Conservation (phyloP, 2,888 invertebrate species). For the Schizaphis graminum region DNA sequence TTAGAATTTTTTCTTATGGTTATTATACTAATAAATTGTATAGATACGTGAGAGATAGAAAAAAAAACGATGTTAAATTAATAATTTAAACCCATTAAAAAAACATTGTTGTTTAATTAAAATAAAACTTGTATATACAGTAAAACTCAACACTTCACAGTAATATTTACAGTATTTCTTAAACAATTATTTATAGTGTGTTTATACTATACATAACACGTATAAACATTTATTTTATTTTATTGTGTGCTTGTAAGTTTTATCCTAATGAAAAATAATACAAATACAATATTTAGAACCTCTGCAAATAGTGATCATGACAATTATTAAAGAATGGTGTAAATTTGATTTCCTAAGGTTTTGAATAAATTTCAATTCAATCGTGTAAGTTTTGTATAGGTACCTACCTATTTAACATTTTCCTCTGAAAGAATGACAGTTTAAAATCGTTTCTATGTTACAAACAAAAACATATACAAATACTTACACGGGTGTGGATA, state of each 20-base stretch:
- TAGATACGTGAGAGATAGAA: not conserved
- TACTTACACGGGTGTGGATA: not conserved
- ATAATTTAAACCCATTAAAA: not conserved
- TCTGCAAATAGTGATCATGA: not conserved
- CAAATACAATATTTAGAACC: not conserved
- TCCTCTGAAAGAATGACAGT: not conserved
- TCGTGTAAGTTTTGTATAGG: not conserved
- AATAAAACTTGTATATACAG: not conserved
- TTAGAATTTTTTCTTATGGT: not conserved
- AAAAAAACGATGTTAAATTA: not conserved
- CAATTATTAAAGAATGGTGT: not conserved
- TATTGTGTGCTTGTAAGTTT: not conserved
- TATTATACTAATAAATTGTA: constrained; percentile 28
- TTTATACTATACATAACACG: not conserved
- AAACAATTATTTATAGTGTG: not conserved
- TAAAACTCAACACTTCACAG: not conserved
- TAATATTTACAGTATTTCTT: not conserved
- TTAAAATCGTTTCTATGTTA: constrained; percentile 41
- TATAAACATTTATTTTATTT: not conserved
- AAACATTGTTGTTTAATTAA: not conserved
- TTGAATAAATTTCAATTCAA: not conserved
- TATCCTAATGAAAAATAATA: not conserved
- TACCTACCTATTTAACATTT: not conserved
- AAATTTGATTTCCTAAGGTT: not conserved
- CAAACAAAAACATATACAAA: not conserved